These are phyloP conservation scores for Dinothrombium tinctorium DNA, from an alignment of 1,140 invertebrate genomes.

Conservation along the genomic window DNA sequence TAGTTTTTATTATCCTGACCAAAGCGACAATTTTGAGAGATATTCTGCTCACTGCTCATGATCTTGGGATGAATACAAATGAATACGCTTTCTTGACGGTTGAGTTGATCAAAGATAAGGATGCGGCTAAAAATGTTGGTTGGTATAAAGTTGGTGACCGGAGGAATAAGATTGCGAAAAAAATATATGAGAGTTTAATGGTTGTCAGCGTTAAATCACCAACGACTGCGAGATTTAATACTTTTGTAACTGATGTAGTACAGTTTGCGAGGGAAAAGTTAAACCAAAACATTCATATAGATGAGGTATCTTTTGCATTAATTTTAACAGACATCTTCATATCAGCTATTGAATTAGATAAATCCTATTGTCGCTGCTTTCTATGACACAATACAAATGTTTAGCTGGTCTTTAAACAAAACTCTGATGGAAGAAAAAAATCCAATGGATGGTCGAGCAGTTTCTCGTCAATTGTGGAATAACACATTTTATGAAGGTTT, in stretches of 20 bases:
- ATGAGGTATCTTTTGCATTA: too few species aligned
- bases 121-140: conserved; percentile 3
- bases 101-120: conserved; percentile 41
- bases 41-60: conserved; percentile 60
- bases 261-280: neutral
- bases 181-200: conserved; percentile 16
- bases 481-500: conserved; percentile 34
- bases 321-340: too few species aligned
- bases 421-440: conserved; percentile 46
- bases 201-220: conserved; percentile 15
- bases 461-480: conserved; percentile 69
- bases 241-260: conserved; percentile 11
- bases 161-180: conserved; percentile 14
- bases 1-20: conserved; percentile 55
- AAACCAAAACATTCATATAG: too few species aligned
- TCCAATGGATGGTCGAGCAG: conserved; percentile 43
- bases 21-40: conserved; percentile 49
- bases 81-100: conserved; percentile 67
- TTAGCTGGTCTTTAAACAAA: conserved; percentile 73
- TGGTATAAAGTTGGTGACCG: conserved; percentile 14
- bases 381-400: conserved; percentile 75
- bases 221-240: conserved; percentile 9
- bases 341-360: conserved; percentile 11
- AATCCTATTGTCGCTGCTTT: conserved; percentile 66
- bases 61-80: conserved; percentile 47